Evolutionary conservation across 2,113 vertebrate genomes (phyloP), one percentile per base, ranked within the genome.

Genomic region (Myotis brandtii): DNA sequence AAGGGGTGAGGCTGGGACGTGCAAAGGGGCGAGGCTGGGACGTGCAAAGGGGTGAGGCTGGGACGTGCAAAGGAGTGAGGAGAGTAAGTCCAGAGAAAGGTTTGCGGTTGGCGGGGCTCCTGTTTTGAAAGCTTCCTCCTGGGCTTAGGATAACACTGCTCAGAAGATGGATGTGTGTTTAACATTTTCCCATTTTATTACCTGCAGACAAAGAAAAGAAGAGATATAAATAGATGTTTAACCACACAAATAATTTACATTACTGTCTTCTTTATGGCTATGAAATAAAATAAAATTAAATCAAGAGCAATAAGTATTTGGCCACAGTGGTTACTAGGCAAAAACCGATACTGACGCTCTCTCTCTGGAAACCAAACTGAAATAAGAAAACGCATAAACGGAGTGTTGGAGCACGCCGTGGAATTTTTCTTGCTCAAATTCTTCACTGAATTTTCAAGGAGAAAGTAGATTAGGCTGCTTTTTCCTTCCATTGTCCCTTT

Each of bases 121-220:
- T 69, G 67, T 72, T 97, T 54, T 95, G 89, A 96, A 93, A 91
- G 88, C 73, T 80, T 95, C 84, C 27, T 77, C 64, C n/a, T 37
- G n/a, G 92, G 93, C 77, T 87, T 43, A 92, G 95, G 97, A 89
- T 72, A 93, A 87, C 89, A 89, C 92, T 95, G 94, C 64, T 86
- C 52, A 18, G 80, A 95, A 84, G 88, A 98, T 96, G 59, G 84
- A 86, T 96, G 86, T 32, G 8, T 66, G 79, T 93, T 97, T 96
- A 98, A 95, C 66, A 94, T 50, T 80, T 92, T 95, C 95, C 75
- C 69, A 69, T 94, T 96, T 98, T 97, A 98, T 95, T 97, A 96
- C n/a, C 25, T 72, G 59, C 48, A 75, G 93, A 96, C 96, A 98
- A 95, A 96, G 81, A 54, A 67, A 91, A 69, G 89, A 64, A 14